Percentiles rank a stretch among this genome's conserved stretches.
Evolutionary conservation across 2,888 invertebrate species (phyloP).

Genomic region (Sturmia bella): DNA sequence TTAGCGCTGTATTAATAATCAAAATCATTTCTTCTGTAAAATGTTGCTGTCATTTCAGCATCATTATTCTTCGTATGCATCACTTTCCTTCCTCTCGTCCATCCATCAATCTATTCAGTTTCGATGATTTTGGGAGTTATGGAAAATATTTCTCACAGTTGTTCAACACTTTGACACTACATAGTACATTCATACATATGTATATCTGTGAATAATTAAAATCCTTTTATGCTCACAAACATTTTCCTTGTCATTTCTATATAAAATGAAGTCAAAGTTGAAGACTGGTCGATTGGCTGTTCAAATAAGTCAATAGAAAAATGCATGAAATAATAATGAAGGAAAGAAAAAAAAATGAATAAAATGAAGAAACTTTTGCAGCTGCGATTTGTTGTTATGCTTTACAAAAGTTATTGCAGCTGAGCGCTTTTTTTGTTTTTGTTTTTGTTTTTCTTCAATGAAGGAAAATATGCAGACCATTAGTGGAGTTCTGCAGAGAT

Average conservation of each 20-base stretch:
- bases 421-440: slow-evolving; percentile 51
- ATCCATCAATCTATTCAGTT: slow-evolving; percentile 31
- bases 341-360: slow-evolving; percentile 3
- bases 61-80: slow-evolving; percentile 31
- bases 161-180: slow-evolving; percentile 35
- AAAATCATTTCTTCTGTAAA: slow-evolving; percentile 11
- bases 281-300: slow-evolving; percentile 46
- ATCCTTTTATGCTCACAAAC: slow-evolving; percentile 35
- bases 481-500: slow-evolving; percentile 34
- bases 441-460: too few relatives aligned
- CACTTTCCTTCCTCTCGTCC: not conserved
- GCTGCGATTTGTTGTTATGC: slow-evolving; percentile 69
- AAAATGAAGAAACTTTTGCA: slow-evolving; percentile 53
- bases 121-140: slow-evolving; percentile 38
- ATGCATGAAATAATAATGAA: slow-evolving; percentile 54
- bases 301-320: slow-evolving; percentile 62
- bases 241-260: slow-evolving; percentile 32
- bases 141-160: slow-evolving; percentile 43
- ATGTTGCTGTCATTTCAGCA: slow-evolving; percentile 31
- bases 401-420: slow-evolving; percentile 65
- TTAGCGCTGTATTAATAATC: not conserved
- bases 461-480: slow-evolving; percentile 53
- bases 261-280: slow-evolving; percentile 66
- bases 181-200: not conserved
- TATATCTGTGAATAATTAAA: slow-evolving; percentile 32